A percentile compares a stretch with the other conserved stretches of the same genome.
Evolutionary conservation across 2,888 invertebrate genomes (phyloP).

Genomic region (Hyalella azteca): DNA sequence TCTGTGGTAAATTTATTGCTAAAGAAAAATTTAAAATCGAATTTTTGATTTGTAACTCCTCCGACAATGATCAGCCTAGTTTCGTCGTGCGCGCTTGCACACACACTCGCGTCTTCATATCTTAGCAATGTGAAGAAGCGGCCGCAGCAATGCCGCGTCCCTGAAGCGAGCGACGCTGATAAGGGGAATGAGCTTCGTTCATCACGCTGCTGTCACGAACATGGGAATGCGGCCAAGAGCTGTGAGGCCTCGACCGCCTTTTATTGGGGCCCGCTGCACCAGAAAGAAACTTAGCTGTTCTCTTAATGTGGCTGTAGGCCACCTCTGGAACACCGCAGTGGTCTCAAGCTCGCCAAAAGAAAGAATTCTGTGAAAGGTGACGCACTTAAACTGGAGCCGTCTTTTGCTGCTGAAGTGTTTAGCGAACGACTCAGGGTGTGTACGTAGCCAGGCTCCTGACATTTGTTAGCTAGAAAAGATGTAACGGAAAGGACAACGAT

Average conservation of each 20-base stretch:
- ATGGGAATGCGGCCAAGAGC: slow-evolving; percentile 4
- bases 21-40: too few relatives aligned
- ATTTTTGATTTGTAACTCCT: too few relatives aligned
- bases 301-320: background rate
- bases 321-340: background rate
- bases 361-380: background rate
- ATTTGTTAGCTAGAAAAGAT: too few relatives aligned
- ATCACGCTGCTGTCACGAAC: slow-evolving; percentile 11
- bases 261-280: background rate
- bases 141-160: too few relatives aligned
- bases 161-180: slow-evolving; percentile 1
- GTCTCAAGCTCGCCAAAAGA: background rate
- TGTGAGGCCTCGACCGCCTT: background rate
- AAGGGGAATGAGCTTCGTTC: slow-evolving; percentile 14
- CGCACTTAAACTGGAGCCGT: background rate
- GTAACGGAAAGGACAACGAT: too few relatives aligned
- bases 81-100: too few relatives aligned
- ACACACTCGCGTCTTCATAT: too few relatives aligned
- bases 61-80: too few relatives aligned
- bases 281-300: slow-evolving; percentile 14
- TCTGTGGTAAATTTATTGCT: too few relatives aligned
- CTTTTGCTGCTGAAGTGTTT: slow-evolving; percentile 4
- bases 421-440: background rate
- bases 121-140: too few relatives aligned
- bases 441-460: too few relatives aligned